A percentile compares a stretch with the other conserved stretches of the same genome.
These are phyloP conservation scores for Lota lota DNA, from an alignment of 2,113 vertebrate species.

Conservation along the genomic window DNA sequence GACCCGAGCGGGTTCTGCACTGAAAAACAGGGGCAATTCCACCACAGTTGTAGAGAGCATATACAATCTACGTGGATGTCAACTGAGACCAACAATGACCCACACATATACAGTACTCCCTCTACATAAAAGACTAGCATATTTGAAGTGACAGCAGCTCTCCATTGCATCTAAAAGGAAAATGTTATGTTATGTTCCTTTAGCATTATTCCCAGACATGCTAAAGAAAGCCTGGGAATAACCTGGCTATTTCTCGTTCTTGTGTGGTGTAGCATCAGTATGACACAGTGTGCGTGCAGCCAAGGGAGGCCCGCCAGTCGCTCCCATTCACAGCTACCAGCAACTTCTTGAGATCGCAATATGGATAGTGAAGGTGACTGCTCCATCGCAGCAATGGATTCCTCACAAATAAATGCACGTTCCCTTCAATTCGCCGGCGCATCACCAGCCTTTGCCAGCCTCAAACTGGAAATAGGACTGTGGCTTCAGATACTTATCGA, in stretches of 20 bases:
- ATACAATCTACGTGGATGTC: neutral
- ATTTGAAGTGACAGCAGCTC: slow-evolving; percentile 5
- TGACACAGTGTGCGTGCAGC: neutral
- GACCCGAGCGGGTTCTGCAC: neutral
- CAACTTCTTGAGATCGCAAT: slow-evolving; percentile 15
- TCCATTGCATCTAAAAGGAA: slow-evolving; percentile 9
- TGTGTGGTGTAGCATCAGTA: neutral
- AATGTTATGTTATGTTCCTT: neutral
- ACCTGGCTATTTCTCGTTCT: neutral
- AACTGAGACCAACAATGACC: slow-evolving; percentile 7
- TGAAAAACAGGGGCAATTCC: too few relatives aligned
- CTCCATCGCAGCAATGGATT: slow-evolving; percentile 25
- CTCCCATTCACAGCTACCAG: slow-evolving; percentile 13
- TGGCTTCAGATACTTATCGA: slow-evolving; percentile 31
- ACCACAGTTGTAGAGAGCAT: too few relatives aligned
- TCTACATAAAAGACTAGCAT: slow-evolving; percentile 15
- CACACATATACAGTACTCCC: neutral
- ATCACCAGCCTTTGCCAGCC: neutral
- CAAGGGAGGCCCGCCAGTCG: slow-evolving; percentile 1
- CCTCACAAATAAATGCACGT: slow-evolving; percentile 20
- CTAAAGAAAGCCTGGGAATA: slow-evolving; percentile 3
- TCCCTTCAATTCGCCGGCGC: slow-evolving; percentile 16
- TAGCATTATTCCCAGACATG: slow-evolving; percentile 13
- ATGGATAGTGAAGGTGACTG: slow-evolving; percentile 21
- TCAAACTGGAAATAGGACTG: slow-evolving; percentile 25